These are phyloP conservation scores for Aegotheles bennettii DNA, from an alignment of 2,113 vertebrate species.

Conservation along the genomic window DNA sequence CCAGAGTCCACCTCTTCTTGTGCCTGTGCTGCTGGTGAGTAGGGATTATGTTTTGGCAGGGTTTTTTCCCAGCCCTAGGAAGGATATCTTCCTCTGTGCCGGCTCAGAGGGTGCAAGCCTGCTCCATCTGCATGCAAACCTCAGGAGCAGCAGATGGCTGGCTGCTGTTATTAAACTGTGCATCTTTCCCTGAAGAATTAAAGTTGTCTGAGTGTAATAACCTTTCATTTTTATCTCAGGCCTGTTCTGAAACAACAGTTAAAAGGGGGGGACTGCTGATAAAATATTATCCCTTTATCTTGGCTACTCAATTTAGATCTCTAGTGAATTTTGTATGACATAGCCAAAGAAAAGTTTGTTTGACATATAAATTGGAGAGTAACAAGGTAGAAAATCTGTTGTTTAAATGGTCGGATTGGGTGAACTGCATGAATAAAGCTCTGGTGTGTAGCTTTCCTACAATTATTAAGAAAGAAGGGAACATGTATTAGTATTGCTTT, in stretches of 20 bases:
- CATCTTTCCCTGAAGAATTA: constrained; percentile 44
- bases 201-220: constrained; percentile 31
- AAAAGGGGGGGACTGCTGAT: background rate
- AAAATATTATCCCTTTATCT: background rate
- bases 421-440: background rate
- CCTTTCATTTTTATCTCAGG: constrained; percentile 22
- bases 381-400: background rate
- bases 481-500: background rate
- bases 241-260: background rate
- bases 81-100: background rate
- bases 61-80: background rate
- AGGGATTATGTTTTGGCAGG: background rate
- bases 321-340: background rate
- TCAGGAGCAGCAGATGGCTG: constrained; percentile 21
- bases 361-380: background rate
- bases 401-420: background rate
- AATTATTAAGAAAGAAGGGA: constrained; percentile 19
- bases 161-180: constrained; percentile 27
- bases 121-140: constrained; percentile 20
- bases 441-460: background rate
- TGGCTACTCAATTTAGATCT: background rate
- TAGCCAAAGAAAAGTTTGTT: background rate
- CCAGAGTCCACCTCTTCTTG: background rate
- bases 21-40: background rate
- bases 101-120: background rate